These are phyloP conservation scores for Rotaria socialis DNA, from an alignment of 2,888 invertebrate species.

Conservation along the genomic window DNA sequence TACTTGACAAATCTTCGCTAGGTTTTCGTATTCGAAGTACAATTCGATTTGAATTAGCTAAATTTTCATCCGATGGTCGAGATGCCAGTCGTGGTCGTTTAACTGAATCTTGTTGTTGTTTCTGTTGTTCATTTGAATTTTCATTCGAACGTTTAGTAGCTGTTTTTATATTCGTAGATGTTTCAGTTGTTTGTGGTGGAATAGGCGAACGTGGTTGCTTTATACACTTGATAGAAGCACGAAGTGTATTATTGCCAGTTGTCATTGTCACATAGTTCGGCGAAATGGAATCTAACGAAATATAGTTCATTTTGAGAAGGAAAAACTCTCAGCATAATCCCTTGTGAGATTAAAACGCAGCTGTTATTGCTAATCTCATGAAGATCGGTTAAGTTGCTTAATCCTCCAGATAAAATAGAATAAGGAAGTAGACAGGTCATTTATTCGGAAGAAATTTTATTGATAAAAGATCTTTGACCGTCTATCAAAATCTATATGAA, in stretches of 20 bases:
- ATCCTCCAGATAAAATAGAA: too few species aligned
- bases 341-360: too few species aligned
- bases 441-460: too few species aligned
- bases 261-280: neutral
- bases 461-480: too few species aligned
- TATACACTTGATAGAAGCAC: neutral
- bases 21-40: slow-evolving; percentile 7
- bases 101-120: neutral
- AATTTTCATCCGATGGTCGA: neutral
- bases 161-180: neutral
- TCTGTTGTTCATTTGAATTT: neutral
- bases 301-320: neutral
- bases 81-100: slow-evolving; percentile 19
- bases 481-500: too few species aligned
- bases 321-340: too few species aligned
- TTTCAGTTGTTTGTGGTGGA: neutral
- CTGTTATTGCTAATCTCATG: too few species aligned
- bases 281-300: neutral
- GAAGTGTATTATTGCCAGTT: neutral
- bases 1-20: neutral
- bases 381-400: too few species aligned
- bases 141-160: neutral
- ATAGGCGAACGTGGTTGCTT: neutral
- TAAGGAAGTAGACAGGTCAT: too few species aligned
- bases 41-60: neutral